A percentile compares a stretch with the other conserved stretches of the same genome.
phyloP scores from a whole-genome alignment of 2,113 vertebrate genomes.

The Mandrillus leucophaeus region DNA sequence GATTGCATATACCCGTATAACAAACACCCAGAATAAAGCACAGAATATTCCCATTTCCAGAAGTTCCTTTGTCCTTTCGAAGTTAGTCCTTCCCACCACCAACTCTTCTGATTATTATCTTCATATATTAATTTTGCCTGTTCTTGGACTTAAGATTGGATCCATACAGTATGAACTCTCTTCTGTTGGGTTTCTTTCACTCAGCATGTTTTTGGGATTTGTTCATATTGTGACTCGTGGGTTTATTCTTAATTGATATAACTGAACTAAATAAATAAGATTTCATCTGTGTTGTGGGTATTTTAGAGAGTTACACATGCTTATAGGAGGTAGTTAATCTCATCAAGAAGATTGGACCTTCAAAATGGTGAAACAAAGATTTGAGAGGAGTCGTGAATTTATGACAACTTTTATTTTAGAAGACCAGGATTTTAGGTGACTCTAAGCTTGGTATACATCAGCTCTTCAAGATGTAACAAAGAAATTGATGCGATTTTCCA shows the following conservation, averaged over 20 bases:
- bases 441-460: not conserved
- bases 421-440: not conserved
- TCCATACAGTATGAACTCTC: not conserved
- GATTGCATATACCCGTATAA: not conserved
- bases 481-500: not conserved
- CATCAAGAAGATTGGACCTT: not conserved
- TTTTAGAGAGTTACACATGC: not conserved
- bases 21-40: not conserved
- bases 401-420: not conserved
- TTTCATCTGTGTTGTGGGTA: not conserved
- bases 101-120: not conserved
- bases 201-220: not conserved
- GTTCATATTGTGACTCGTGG: not conserved
- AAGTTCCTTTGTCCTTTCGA: not conserved
- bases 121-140: not conserved
- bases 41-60: not conserved
- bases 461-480: not conserved
- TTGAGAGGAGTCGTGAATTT: not conserved
- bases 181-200: not conserved
- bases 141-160: not conserved
- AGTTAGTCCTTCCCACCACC: not conserved
- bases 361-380: constrained; percentile 4
- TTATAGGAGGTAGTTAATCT: not conserved
- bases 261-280: not conserved
- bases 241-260: not conserved